Conservation (phyloP, 2,113 vertebrate genomes). For the Setophaga kirtlandii region DNA sequence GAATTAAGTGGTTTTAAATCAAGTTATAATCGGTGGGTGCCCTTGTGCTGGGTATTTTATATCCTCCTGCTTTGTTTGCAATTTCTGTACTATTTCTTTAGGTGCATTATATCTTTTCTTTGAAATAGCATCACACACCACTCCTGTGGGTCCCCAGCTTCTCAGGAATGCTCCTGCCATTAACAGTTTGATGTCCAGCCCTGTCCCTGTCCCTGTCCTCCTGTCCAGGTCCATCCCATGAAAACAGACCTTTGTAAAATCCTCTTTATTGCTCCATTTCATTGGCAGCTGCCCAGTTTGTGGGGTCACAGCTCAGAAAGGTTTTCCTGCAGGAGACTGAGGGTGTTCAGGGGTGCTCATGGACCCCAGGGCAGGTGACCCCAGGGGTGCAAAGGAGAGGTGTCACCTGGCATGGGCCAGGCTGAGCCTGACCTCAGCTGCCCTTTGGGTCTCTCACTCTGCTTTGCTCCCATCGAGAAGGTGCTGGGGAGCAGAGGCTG, state of each 20-base stretch:
- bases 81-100: conserved; percentile 54
- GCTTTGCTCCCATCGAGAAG: background rate
- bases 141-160: background rate
- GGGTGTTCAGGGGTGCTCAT: rapidly evolving
- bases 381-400: background rate
- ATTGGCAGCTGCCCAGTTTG: rapidly evolving
- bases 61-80: conserved; percentile 59
- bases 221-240: background rate
- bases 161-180: background rate
- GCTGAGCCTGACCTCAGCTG: background rate
- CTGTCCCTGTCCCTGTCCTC: background rate
- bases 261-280: background rate
- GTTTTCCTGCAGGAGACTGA: background rate
- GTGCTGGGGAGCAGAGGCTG: background rate
- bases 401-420: background rate
- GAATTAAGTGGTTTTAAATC: conserved; percentile 67
- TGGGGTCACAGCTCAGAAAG: background rate
- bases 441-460: background rate
- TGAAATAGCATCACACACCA: background rate
- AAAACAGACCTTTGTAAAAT: background rate
- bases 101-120: conserved; percentile 42
- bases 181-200: background rate
- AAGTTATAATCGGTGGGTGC: conserved; percentile 53
- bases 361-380: rapidly evolving
- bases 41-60: conserved; percentile 52